A percentile compares a stretch with the other conserved stretches of the same genome.
phyloP scores from a whole-genome alignment of 35 echinoderm and acorn worm genomes.

The Apostichopus japonicus region DNA sequence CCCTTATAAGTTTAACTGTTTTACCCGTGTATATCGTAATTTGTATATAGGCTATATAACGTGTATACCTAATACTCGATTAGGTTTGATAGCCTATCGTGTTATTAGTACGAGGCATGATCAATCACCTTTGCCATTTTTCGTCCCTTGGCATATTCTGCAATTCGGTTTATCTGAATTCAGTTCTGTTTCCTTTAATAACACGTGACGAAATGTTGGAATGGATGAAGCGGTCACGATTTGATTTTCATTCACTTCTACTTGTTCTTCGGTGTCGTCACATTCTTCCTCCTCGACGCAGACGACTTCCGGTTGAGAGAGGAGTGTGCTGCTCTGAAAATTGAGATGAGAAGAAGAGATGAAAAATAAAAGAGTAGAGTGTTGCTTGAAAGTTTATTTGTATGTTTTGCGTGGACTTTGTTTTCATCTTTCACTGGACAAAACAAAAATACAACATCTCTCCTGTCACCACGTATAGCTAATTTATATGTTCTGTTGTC shows the following conservation, averaged over 20 bases:
- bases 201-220: conserved; percentile 8
- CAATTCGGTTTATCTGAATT: conserved; percentile 13
- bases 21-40: too few relatives aligned
- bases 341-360: too few relatives aligned
- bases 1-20: too few relatives aligned
- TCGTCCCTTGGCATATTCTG: conserved; percentile 45
- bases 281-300: background rate
- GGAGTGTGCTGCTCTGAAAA: background rate
- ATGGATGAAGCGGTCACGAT: background rate
- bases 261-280: background rate
- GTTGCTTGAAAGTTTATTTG: too few relatives aligned
- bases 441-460: too few relatives aligned
- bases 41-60: too few relatives aligned
- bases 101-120: background rate
- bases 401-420: too few relatives aligned
- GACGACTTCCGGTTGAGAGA: background rate
- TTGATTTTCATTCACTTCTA: background rate
- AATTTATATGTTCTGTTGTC: too few relatives aligned
- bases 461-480: too few relatives aligned
- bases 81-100: background rate
- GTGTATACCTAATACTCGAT: background rate
- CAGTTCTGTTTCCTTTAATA: conserved; percentile 22
- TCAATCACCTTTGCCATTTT: conserved; percentile 11
- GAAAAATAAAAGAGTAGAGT: too few relatives aligned
- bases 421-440: too few relatives aligned